Evolutionary conservation across 64 coral and sea anemone genomes (phyloP).

Genomic region (Dendrophyllia cribrosa): DNA sequence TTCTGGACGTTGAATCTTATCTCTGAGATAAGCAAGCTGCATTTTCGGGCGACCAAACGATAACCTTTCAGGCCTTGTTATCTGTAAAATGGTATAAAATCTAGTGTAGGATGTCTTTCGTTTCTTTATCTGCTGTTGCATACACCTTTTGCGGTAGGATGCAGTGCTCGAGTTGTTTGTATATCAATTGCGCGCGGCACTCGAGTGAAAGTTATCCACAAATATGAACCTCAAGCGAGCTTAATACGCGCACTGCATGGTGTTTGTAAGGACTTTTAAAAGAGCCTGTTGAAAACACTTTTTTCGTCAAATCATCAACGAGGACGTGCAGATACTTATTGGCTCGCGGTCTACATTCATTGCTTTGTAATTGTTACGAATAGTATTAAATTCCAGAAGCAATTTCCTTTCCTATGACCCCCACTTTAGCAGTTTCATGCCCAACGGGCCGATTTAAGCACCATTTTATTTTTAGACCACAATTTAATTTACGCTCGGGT

Average conservation of each 20-base stretch:
- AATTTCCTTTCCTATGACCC: neutral
- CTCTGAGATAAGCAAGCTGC: slow-evolving; percentile 2
- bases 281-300: slow-evolving; percentile 22
- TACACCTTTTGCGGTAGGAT: neutral
- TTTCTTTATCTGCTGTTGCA: slow-evolving; percentile 14
- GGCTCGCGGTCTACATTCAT: slow-evolving; percentile 11
- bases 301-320: slow-evolving; percentile 54
- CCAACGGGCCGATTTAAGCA: slow-evolving; percentile 18
- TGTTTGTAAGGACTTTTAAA: slow-evolving; percentile 10
- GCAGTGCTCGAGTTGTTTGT: neutral
- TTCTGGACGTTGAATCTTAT: slow-evolving; percentile 5
- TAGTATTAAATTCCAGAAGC: slow-evolving; percentile 20
- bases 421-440: neutral
- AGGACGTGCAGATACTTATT: neutral
- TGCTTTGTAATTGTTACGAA: slow-evolving; percentile 2
- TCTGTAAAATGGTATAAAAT: slow-evolving; percentile 40
- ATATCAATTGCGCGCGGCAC: slow-evolving; percentile 15
- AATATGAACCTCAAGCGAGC: neutral
- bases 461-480: slow-evolving; percentile 29
- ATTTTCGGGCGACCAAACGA: slow-evolving; percentile 16
- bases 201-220: slow-evolving; percentile 2
- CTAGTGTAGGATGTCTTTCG: slow-evolving; percentile 5
- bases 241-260: neutral
- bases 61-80: slow-evolving; percentile 35
- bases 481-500: neutral